Percentiles rank a stretch among this genome's conserved stretches.
Conservation (phyloP, 2,888 invertebrate species). For the Drosophila robusta region DNA sequence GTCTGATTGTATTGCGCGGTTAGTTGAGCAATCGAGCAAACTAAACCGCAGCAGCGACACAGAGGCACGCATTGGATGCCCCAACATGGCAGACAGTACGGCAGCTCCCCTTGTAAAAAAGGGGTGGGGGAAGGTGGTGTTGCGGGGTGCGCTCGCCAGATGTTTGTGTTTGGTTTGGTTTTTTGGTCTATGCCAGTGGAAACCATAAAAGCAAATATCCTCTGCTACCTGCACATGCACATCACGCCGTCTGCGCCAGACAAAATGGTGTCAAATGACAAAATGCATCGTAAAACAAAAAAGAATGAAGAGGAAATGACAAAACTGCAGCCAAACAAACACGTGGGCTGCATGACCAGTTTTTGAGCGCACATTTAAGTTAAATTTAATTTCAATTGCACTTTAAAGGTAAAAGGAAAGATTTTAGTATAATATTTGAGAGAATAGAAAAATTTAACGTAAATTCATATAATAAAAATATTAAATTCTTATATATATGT, state of each 20-base stretch:
- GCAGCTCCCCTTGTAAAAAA: slow-evolving; percentile 6
- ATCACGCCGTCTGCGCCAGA: slow-evolving; percentile 49
- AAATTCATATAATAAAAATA: too few species aligned
- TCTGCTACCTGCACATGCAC: slow-evolving; percentile 40
- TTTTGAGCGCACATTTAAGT: slow-evolving; percentile 6
- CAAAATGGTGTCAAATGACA: slow-evolving; percentile 79
- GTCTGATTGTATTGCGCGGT: slow-evolving; percentile 52
- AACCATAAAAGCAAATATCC: slow-evolving; percentile 70
- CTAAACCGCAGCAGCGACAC: slow-evolving; percentile 56
- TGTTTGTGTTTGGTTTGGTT: slow-evolving; percentile 54
- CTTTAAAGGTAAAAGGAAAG: neutral
- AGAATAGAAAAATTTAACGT: too few species aligned
- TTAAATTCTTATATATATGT: too few species aligned
- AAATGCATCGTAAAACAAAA: slow-evolving; percentile 65
- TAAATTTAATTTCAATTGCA: neutral
- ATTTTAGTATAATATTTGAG: neutral
- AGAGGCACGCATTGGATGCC: slow-evolving; percentile 51
- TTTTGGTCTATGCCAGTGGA: slow-evolving; percentile 48
- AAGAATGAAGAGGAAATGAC: slow-evolving; percentile 38
- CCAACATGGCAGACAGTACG: slow-evolving; percentile 52
- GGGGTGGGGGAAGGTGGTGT: neutral
- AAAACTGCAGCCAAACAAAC: slow-evolving; percentile 26
- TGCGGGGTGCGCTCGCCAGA: slow-evolving; percentile 25
- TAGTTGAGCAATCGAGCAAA: slow-evolving; percentile 75
- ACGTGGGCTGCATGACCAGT: slow-evolving; percentile 46